Evolutionary conservation across 2,113 vertebrate genomes (phyloP), one percentile per base, ranked within the genome.

Genomic region (Anhinga anhinga): DNA sequence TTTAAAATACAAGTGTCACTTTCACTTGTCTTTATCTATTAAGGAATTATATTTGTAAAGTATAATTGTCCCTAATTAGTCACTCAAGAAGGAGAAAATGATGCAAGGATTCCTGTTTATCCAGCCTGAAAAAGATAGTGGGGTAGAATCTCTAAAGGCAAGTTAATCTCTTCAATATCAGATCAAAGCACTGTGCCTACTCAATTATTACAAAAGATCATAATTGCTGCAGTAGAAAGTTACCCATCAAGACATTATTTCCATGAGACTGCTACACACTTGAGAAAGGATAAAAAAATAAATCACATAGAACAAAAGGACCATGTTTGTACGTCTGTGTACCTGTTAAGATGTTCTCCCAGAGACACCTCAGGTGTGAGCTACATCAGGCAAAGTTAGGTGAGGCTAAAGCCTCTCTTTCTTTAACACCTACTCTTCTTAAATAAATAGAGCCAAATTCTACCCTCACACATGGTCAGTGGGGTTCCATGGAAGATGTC

Each of bases 61-160:
- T 82, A 34, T 86, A 95, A 93, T 88, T 86, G 74, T 77, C 72
- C 62, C 69, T 84, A 84, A 78, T 85, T 77, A 94, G 71, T 85
- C 74, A 89, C 69, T 76, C 36, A 86, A 96, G 88, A 65, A 82
- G 42, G 47, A 87, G 36, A 89, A 96, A 92, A 77, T 89, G 25
- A 91, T 3, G 77, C 83, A 93, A 96, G 61, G 36, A 82, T 94
- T 97, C 91, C 77, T 77, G 94, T 95, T 94, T 89, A 95, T 91
- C 91, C 49, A 65, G 70, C 89, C 81, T 82, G 66, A 34, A 89
- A 86, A 82, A 52, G 36, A 82, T 5, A 49, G 22, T 26, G 44
- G 40, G 26, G 49, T 40, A 79, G 40, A 69, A 71, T 44, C 63
- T 86, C 59, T 66, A 81, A 82, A 86, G 77, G 27, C 36, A 88